Evolutionary conservation across 1,140 invertebrate genomes (phyloP).

Genomic region (Hylaeus volcanicus): DNA sequence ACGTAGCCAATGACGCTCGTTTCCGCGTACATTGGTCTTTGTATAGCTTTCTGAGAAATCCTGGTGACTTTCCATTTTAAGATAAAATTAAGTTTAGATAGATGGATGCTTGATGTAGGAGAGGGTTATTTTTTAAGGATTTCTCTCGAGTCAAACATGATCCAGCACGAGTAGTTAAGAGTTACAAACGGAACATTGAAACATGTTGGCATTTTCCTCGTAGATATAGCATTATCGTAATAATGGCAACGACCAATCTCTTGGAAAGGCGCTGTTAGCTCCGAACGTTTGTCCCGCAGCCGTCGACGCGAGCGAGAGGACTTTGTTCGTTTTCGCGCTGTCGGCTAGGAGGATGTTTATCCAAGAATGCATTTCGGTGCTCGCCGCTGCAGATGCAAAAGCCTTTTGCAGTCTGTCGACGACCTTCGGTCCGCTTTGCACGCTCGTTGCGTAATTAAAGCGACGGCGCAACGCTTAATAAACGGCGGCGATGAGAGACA

Average conservation of each 20-base stretch:
- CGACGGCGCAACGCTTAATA: constrained; percentile 52
- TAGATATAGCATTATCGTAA: no score
- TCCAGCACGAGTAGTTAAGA: no score
- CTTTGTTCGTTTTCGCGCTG: neutral
- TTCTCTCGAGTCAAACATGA: no score
- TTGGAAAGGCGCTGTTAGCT: neutral
- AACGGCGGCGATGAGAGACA: constrained; percentile 52
- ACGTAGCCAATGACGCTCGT: neutral
- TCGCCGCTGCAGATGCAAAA: neutral
- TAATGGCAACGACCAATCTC: no score
- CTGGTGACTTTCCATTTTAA: no score
- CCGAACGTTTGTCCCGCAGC: neutral
- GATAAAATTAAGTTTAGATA: no score
- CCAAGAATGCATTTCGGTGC: neutral
- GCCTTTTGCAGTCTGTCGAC: constrained; percentile 47
- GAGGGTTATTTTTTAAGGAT: no score
- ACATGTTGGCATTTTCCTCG: no score
- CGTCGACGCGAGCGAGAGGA: neutral
- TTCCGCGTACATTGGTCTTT: neutral
- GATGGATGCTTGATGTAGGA: no score
- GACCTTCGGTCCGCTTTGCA: constrained; percentile 60
- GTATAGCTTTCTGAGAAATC: no score
- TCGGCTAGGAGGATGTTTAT: neutral
- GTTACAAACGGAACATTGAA: no score
- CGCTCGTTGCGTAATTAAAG: constrained; percentile 64